Base-by-base conservation (phyloP, 2,113 vertebrate species). In the Peromyscus californicus region DNA sequence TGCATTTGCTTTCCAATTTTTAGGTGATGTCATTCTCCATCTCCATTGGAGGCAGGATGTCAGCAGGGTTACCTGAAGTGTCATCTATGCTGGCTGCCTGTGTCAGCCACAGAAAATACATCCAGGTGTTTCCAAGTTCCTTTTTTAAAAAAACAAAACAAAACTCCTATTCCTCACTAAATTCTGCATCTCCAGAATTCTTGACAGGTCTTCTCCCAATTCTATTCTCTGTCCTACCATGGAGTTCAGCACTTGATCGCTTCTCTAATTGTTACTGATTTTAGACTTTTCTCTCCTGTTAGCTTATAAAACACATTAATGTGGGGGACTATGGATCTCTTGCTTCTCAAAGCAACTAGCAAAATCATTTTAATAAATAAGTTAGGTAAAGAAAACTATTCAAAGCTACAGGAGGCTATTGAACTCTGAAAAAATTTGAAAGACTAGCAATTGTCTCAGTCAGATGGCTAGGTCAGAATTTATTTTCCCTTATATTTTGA, bases 361-460 rank as follows among this genome's bases (percentile, higher is more conserved):
- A 67, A 59, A 80, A 9, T 76, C 26, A 36, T 61, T 78, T 39
- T 45, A 75, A 67, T 57, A 82, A 2, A 5, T 42, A 17, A 3
- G 4, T 69, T 83, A 76, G 24, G 17, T 82, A 86, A 59, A 90
- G 54, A 80, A 45, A 93, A 75, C 69, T 65, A 5, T 65, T 93
- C 22, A 86, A 74, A 92, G 21, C 45, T 67, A 51, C 5, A 39
- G 29, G 45, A 39, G 1, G 2, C 19, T 59, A 10, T 33, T 67
- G 29, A 90, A 61, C 29, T 39, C 33, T n/a, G 51, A 7, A 85
- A 74, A 65, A 65, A 65, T 74, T 90, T 93, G 42, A 97, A 87
- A 91, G 72, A 15, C 21, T 88, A 45, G 24, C 48, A 57, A 57
- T 11, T 67, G 31, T 76, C 63, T 84, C 83, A 88, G 10, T 15